These are phyloP conservation scores for Leucopternis melanops DNA, from an alignment of 2,113 vertebrate genomes.

Conservation along the genomic window DNA sequence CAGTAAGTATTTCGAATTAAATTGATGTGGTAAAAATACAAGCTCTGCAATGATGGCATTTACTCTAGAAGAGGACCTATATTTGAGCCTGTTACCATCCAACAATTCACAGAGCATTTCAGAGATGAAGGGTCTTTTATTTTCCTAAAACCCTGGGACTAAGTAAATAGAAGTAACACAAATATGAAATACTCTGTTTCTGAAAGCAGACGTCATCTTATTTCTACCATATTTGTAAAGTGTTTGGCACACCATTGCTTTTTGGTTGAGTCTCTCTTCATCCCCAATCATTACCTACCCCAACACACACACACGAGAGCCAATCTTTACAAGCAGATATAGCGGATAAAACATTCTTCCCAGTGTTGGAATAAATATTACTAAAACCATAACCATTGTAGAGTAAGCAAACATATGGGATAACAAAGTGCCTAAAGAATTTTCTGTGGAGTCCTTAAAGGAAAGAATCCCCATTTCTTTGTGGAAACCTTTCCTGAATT, in stretches of 20 bases:
- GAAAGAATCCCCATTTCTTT: not conserved
- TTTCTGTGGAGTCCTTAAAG: not conserved
- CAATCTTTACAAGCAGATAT: not conserved
- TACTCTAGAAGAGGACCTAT: not conserved
- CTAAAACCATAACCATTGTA: not conserved
- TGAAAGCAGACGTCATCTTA: not conserved
- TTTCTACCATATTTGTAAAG: not conserved
- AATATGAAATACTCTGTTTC: not conserved
- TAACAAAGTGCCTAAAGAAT: not conserved
- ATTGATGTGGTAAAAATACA: not conserved
- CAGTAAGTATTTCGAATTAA: not conserved
- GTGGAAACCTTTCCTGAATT: not conserved
- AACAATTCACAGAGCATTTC: not conserved
- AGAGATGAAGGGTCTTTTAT: not conserved
- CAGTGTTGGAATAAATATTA: not conserved
- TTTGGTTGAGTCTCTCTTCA: not conserved
- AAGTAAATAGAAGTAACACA: not conserved
- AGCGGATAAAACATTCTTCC: not conserved
- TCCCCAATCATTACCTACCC: not conserved
- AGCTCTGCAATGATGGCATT: not conserved
- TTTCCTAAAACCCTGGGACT: not conserved
- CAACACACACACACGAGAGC: not conserved
- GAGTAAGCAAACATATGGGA: accelerated
- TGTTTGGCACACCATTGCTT: not conserved
- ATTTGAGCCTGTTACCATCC: not conserved